Conservation (phyloP, 2,888 invertebrate genomes). For the Bruchidius siliquastri region DNA sequence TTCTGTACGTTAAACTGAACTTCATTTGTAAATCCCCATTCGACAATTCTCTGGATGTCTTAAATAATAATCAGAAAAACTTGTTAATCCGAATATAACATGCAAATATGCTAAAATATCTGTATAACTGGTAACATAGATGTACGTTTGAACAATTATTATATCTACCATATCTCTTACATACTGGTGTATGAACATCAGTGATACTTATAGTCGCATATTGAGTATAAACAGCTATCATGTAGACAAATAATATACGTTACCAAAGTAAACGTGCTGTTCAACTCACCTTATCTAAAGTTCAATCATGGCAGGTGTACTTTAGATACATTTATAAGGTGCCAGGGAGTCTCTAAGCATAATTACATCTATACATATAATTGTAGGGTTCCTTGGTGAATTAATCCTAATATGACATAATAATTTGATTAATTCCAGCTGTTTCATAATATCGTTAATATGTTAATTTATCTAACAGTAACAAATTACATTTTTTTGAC, state of each 20-base stretch:
- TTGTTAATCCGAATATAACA: no score
- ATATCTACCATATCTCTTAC: no score
- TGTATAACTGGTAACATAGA: no score
- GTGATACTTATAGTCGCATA: background rate
- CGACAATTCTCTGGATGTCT: no score
- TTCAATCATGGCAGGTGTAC: background rate
- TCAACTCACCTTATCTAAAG: background rate
- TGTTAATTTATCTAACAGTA: background rate
- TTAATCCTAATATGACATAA: background rate
- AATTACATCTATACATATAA: background rate
- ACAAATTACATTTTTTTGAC: background rate
- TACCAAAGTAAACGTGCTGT: background rate
- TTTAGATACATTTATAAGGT: background rate
- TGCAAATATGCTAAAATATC: no score
- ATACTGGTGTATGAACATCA: no score
- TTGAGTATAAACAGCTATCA: background rate
- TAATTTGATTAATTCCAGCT: background rate
- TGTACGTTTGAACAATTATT: no score
- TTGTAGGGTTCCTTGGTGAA: background rate
- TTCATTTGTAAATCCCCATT: no score
- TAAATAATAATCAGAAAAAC: no score
- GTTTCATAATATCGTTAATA: background rate
- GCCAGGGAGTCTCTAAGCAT: background rate
- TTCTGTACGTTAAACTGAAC: no score
- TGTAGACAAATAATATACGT: background rate